These are phyloP conservation scores for Cartodere bifasciata DNA, from an alignment of 2,888 invertebrate genomes.

Conservation along the genomic window DNA sequence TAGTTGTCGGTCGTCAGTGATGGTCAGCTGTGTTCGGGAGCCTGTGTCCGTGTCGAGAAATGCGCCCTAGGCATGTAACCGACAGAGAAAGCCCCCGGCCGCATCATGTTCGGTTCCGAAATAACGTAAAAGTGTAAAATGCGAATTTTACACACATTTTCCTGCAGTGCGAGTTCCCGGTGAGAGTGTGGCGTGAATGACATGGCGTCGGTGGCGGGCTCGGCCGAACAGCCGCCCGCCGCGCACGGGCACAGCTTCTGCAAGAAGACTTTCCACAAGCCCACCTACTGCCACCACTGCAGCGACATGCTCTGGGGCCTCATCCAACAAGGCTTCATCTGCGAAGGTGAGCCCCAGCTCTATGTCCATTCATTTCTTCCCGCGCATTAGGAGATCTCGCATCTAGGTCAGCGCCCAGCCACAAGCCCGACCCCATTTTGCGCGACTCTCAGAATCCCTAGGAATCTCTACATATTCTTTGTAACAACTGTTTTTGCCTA, in stretches of 20 bases:
- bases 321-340: slow-evolving; percentile 98
- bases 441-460: too few species aligned
- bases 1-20: slow-evolving; percentile 28
- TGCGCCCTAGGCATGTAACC: slow-evolving; percentile 34
- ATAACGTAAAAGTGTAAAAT: slow-evolving; percentile 45
- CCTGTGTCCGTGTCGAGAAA: slow-evolving; percentile 28
- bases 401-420: too few species aligned
- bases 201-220: slow-evolving; percentile 42
- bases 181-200: slow-evolving; percentile 50
- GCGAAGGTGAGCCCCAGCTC: slow-evolving; percentile 99
- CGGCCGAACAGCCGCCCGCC: slow-evolving; percentile 43
- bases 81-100: slow-evolving; percentile 33
- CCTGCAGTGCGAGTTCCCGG: slow-evolving; percentile 38
- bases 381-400: too few species aligned
- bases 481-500: too few species aligned
- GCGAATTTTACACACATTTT: slow-evolving; percentile 29
- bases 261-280: slow-evolving; percentile 99
- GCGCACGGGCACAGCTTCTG: slow-evolving; percentile 91
- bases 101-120: slow-evolving; percentile 44
- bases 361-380: too few species aligned
- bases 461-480: too few species aligned
- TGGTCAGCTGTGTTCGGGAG: slow-evolving; percentile 31
- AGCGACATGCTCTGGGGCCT: slow-evolving; percentile 99
- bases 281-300: slow-evolving; percentile 99
- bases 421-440: too few species aligned